These are phyloP conservation scores for Serinus canaria DNA, from an alignment of 2,113 vertebrate genomes.

Conservation along the genomic window DNA sequence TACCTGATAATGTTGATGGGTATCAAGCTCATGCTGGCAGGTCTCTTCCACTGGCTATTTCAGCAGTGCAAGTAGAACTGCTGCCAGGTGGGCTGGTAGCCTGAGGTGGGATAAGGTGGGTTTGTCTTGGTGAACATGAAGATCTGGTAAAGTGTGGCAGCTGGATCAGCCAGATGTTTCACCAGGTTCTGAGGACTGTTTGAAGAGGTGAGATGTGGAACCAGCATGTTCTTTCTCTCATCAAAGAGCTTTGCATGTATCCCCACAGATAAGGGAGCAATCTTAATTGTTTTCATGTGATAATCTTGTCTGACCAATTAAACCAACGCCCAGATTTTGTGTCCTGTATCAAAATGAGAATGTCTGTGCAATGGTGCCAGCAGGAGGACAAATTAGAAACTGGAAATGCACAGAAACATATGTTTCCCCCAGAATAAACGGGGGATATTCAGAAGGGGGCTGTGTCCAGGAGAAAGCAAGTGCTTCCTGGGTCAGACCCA, in stretches of 20 bases:
- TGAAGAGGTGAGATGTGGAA: not conserved
- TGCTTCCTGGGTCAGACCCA: fast-evolving
- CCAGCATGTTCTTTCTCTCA: not conserved
- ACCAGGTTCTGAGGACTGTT: not conserved
- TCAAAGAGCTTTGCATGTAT: not conserved
- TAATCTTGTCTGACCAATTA: not conserved
- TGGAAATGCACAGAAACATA: not conserved
- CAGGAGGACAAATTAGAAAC: not conserved
- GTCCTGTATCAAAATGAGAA: not conserved
- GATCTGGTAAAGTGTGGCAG: not conserved
- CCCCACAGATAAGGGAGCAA: not conserved
- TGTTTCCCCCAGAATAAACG: not conserved
- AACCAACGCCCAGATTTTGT: not conserved
- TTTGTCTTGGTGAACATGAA: not conserved
- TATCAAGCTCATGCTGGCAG: not conserved
- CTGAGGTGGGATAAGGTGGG: not conserved
- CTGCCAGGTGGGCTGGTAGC: not conserved
- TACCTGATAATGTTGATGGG: not conserved
- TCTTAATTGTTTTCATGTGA: not conserved
- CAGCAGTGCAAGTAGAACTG: not conserved
- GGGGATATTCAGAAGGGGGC: not conserved
- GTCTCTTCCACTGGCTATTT: not conserved
- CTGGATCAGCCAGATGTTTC: not conserved
- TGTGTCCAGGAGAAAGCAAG: not conserved
- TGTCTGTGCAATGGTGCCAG: fast-evolving